Evolutionary conservation across 2,797 vertebrate species (phyloP).

Genomic region (Melanotaenia nigrans): DNA sequence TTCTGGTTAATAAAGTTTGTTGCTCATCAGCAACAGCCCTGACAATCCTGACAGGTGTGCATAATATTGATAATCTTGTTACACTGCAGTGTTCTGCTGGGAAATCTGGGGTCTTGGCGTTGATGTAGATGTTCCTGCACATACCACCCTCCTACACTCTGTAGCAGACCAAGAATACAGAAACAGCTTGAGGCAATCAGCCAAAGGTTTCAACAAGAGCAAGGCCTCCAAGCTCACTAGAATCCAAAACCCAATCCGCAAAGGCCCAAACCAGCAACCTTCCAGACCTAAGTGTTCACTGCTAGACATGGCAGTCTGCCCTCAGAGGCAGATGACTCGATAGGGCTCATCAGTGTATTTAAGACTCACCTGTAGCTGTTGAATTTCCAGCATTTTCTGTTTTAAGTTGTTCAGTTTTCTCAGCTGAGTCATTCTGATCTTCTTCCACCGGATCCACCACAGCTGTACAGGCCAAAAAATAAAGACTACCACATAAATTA

Average conservation of each 20-base stretch:
- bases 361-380: slow-evolving; percentile 75
- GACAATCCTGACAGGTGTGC: background rate
- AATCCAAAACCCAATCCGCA: background rate
- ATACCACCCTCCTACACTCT: background rate
- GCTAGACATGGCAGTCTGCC: background rate
- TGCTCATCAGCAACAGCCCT: background rate
- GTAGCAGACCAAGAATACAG: background rate
- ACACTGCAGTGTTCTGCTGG: background rate
- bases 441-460: slow-evolving; percentile 4
- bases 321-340: background rate
- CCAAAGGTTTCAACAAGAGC: background rate
- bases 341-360: background rate
- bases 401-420: background rate
- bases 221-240: background rate
- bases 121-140: background rate
- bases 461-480: slow-evolving; percentile 8
- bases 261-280: background rate
- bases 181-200: background rate
- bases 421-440: slow-evolving; percentile 11
- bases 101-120: background rate
- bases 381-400: slow-evolving; percentile 59
- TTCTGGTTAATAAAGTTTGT: background rate
- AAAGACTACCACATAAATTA: background rate
- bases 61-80: too few species aligned
- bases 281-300: background rate